phyloP scores from a whole-genome alignment of 2,888 invertebrate species.

The Dione vanillae region DNA sequence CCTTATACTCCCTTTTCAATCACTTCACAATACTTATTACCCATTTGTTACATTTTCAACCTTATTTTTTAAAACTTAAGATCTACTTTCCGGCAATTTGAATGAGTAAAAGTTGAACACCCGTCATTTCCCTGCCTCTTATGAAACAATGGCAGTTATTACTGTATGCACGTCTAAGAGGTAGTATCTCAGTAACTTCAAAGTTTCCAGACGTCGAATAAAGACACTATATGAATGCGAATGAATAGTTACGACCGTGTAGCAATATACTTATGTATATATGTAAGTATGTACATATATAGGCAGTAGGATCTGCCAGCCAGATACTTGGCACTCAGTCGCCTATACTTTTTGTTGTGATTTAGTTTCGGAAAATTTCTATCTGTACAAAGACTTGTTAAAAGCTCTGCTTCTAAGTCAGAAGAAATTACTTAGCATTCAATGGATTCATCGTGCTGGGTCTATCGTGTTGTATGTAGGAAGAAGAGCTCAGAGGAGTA shows the following conservation, averaged over 20 bases:
- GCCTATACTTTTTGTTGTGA: too few relatives aligned
- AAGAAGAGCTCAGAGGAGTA: too few relatives aligned
- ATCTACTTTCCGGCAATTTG: not conserved
- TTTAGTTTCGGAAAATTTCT: not conserved
- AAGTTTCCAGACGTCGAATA: slow-evolving; percentile 29
- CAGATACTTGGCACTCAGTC: too few relatives aligned
- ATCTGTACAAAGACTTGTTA: too few relatives aligned
- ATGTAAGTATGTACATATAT: not conserved
- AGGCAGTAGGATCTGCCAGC: not conserved
- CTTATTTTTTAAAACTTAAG: slow-evolving; percentile 15
- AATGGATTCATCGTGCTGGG: too few relatives aligned
- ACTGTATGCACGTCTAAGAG: slow-evolving; percentile 26
- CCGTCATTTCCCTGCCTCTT: slow-evolving; percentile 45
- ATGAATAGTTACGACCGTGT: not conserved
- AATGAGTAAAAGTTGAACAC: slow-evolving; percentile 35
- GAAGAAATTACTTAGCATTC: too few relatives aligned
- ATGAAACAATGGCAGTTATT: slow-evolving; percentile 40
- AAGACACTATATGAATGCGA: slow-evolving; percentile 8
- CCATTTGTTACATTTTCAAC: slow-evolving; percentile 18
- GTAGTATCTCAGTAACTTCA: slow-evolving; percentile 20
- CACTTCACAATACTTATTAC: slow-evolving; percentile 36
- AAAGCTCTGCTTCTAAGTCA: too few relatives aligned
- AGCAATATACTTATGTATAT: not conserved
- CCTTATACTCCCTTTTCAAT: slow-evolving; percentile 44
- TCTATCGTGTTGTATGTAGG: too few relatives aligned